Base-by-base conservation (phyloP, 2,888 invertebrate genomes). In the Ceraclea dissimilis region DNA sequence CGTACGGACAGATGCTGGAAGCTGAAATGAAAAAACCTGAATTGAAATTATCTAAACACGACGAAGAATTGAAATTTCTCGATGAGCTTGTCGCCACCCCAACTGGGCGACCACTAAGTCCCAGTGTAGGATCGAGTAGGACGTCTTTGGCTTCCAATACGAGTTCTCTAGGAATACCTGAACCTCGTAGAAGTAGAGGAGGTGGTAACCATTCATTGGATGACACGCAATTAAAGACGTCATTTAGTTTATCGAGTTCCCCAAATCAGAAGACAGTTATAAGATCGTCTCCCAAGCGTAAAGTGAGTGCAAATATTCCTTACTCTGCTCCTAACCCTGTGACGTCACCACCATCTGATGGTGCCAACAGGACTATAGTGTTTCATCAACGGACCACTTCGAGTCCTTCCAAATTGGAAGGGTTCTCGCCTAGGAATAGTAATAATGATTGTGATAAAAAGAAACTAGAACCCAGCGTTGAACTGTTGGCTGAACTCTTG, bases 1-100 rank as follows among this genome's bases (percentile, higher is more conserved):
- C 88, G 0, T 88, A 88, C 64, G 87, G 87, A 0, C 87, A 88
- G 68, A 88, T 88, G 88, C 71, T 88, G 21, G 88, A 88, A 67
- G 87, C 87, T 0, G 88, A 88, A 72, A 87, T 88, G 84, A 86
- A 86, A 59, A 86, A 86, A 66, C 84, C 85, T 1, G 81, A 80
- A 63, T 65, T 70, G 8, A 72, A 73, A 60, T 64, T 67, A 33
- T 64, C 73, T 43, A 80, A 79, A 64, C 75, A 79, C 58, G 79
- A 76, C 59, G 81, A 79, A 63, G 81, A 84, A 47, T 71, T 83
- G 49, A 76, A 77, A 63, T 79, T 80, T 64, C 66, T 80, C 20
- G 75, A 78, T 53, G 78, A 79, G 55, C 64, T 73, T 51, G 66
- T 71, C 4, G 57, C 62, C n/a, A 60, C 63, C 11, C 66, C 63